These are phyloP conservation scores for Acanthurus tractus DNA, from an alignment of 2,797 vertebrate species.

Conservation along the genomic window DNA sequence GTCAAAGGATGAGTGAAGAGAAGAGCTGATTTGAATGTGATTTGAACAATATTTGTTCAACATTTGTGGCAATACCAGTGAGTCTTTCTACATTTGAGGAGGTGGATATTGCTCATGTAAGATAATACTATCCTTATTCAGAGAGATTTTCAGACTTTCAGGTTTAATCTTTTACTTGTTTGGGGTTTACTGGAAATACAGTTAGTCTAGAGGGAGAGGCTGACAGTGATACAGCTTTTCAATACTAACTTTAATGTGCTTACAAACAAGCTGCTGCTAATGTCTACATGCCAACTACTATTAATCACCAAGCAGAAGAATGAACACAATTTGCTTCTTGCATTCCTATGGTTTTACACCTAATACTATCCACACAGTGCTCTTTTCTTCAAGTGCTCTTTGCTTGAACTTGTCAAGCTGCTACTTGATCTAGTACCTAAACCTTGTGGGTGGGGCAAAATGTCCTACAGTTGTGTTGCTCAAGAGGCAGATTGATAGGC, in stretches of 20 bases:
- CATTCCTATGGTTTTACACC: conserved; percentile 79
- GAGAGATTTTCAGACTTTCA: conserved; percentile 5
- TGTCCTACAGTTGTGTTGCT: conserved; percentile 67
- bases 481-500: conserved; percentile 57
- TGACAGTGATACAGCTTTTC: conserved; percentile 28
- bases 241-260: conserved; percentile 18
- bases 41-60: neutral
- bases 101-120: conserved; percentile 3
- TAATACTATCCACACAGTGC: conserved; percentile 70
- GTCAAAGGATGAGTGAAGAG: neutral
- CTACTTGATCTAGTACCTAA: conserved; percentile 73
- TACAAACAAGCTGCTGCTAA: conserved; percentile 56
- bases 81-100: neutral
- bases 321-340: conserved; percentile 69
- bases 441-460: conserved; percentile 66
- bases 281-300: conserved; percentile 55
- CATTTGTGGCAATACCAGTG: neutral
- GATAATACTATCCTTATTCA: neutral
- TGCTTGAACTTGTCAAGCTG: conserved; percentile 80
- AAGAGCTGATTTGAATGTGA: neutral
- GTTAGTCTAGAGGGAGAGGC: conserved; percentile 11
- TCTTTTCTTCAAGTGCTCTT: conserved; percentile 69
- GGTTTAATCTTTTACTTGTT: neutral
- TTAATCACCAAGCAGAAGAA: conserved; percentile 65
- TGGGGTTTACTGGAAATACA: conserved; percentile 19